These are phyloP conservation scores for Muscicapa striata DNA, from an alignment of 2,797 vertebrate species.

Conservation along the genomic window DNA sequence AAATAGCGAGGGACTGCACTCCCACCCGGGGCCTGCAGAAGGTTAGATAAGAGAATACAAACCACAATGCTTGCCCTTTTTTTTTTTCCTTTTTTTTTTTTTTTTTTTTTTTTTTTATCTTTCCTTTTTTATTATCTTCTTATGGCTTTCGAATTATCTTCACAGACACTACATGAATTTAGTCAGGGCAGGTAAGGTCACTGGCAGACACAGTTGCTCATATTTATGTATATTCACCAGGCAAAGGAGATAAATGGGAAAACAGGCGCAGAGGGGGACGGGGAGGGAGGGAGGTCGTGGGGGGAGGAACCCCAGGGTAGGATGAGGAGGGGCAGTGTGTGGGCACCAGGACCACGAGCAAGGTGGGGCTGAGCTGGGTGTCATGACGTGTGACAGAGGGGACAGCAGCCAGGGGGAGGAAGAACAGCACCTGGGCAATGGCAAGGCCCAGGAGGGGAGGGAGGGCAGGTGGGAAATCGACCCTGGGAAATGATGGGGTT, in stretches of 20 bases:
- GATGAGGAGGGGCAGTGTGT: not conserved
- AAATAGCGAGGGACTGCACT: constrained; percentile 35
- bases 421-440: not conserved
- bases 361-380: not conserved
- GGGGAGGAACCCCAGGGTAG: not conserved
- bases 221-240: constrained; percentile 61
- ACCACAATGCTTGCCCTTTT: constrained; percentile 37
- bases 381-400: rapidly evolving
- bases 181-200: constrained; percentile 77
- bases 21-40: constrained; percentile 69
- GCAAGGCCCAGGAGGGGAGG: not conserved
- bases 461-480: not conserved
- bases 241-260: constrained; percentile 62
- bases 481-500: not conserved
- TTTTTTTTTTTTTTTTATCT: constrained; percentile 52
- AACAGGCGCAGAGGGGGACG: not conserved
- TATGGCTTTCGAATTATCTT: constrained; percentile 81
- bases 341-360: rapidly evolving
- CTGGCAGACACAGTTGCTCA: constrained; percentile 61
- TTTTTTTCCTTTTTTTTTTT: not conserved
- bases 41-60: constrained; percentile 75
- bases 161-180: constrained; percentile 78
- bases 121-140: constrained; percentile 75
- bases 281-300: not conserved
- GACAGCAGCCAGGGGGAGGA: not conserved